A percentile compares a stretch with the other conserved stretches of the same genome.
Conservation (phyloP, 2,797 vertebrate genomes). For the Neosilurus mollespiculum region DNA sequence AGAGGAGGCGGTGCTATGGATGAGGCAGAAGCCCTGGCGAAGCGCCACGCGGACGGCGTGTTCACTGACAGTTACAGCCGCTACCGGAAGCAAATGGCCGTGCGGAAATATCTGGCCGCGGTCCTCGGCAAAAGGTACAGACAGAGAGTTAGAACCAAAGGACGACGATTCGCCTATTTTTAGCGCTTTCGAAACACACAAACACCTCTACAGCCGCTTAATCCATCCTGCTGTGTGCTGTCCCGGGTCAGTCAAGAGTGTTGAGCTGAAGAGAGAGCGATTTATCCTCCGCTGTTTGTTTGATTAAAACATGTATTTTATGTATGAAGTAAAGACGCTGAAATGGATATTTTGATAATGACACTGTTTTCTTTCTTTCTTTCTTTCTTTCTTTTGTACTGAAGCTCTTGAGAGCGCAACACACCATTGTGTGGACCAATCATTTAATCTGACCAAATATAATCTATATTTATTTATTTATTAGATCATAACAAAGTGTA, state of each 20-base stretch:
- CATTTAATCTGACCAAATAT: conserved; percentile 81
- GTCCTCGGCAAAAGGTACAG: conserved; percentile 99
- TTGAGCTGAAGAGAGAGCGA: conserved; percentile 79
- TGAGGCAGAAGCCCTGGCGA: conserved; percentile 87
- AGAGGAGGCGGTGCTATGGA: conserved; percentile 71
- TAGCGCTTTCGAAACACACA: conserved; percentile 76
- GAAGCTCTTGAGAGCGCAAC: conserved; percentile 92
- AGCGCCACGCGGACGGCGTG: conserved; percentile 96
- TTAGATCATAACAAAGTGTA: conserved; percentile 75
- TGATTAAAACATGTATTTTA: conserved; percentile 93
- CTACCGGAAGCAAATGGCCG: conserved; percentile 99
- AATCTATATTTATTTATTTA: conserved; percentile 68
- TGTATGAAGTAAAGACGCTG: conserved; percentile 99
- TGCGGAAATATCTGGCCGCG: conserved; percentile 98
- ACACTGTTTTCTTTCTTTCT: conserved; percentile 82
- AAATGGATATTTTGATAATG: conserved; percentile 99
- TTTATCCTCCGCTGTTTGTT: conserved; percentile 73
- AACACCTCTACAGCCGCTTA: conserved; percentile 19
- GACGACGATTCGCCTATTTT: conserved; percentile 96
- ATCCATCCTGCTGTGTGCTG: conserved; percentile 73
- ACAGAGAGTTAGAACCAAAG: conserved; percentile 99
- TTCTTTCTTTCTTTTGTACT: conserved; percentile 79
- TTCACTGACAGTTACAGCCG: conserved; percentile 99
- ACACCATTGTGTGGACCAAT: conserved; percentile 92
- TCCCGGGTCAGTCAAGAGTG: conserved; percentile 84